phyloP scores from a whole-genome alignment of 2,888 invertebrate species.

The Coelinius sp. region DNA sequence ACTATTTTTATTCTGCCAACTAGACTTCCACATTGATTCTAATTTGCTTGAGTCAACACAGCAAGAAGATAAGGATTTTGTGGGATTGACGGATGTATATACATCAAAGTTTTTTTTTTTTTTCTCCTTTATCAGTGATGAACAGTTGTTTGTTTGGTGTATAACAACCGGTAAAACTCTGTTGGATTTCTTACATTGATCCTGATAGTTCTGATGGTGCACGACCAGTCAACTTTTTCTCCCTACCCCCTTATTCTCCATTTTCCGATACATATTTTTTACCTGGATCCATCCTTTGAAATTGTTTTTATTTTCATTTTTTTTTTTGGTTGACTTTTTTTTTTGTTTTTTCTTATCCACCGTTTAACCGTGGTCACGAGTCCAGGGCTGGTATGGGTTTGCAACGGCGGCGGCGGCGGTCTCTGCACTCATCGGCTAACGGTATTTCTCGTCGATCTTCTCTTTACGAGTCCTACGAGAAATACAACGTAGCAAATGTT shows the following conservation, averaged over 20 bases:
- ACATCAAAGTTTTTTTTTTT: constrained; percentile 4
- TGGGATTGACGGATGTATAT: no score
- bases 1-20: background rate
- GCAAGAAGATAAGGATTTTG: no score
- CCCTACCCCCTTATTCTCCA: background rate
- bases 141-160: constrained; percentile 2
- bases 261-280: constrained; percentile 19
- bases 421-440: constrained; percentile 45
- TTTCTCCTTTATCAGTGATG: background rate
- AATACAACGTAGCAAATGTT: constrained; percentile 37
- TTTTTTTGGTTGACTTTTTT: background rate
- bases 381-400: constrained; percentile 33
- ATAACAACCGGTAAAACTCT: background rate
- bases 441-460: constrained; percentile 49
- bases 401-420: constrained; percentile 6
- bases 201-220: constrained; percentile 18
- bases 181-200: background rate
- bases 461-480: constrained; percentile 17
- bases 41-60: no score
- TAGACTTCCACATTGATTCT: no score
- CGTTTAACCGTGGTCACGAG: constrained; percentile 40
- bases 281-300: background rate
- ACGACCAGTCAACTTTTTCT: constrained; percentile 4
- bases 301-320: constrained; percentile 5
- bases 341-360: background rate